These are phyloP conservation scores for Gari tellinella DNA, from an alignment of 2,888 invertebrate genomes.

Conservation along the genomic window DNA sequence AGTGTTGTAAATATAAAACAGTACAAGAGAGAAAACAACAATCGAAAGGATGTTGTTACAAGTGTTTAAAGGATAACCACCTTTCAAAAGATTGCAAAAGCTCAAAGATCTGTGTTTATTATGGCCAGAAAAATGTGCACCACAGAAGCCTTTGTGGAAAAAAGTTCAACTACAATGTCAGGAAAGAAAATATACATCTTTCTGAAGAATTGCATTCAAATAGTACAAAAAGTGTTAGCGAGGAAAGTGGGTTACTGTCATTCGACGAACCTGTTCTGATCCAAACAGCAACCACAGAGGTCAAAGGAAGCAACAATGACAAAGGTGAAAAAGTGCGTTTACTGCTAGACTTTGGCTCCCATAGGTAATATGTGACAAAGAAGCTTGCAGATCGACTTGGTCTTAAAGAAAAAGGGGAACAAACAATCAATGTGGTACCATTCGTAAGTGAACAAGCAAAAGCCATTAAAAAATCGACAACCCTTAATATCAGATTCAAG, in stretches of 20 bases:
- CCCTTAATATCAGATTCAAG: conserved; percentile 11
- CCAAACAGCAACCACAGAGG: conserved; percentile 22
- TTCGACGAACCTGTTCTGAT: conserved; percentile 16
- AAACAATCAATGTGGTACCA: conserved; percentile 21
- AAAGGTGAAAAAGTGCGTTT: conserved; percentile 3
- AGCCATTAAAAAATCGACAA: conserved; percentile 20
- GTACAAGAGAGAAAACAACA: conserved; percentile 18
- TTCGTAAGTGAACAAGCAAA: conserved; percentile 28
- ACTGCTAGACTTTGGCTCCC: conserved; percentile 28
- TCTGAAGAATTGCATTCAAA: background rate
- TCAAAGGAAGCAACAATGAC: background rate
- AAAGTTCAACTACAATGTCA: conserved; percentile 7
- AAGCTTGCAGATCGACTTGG: too few relatives aligned
- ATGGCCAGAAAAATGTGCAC: conserved; percentile 20
- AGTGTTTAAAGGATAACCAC: conserved; percentile 28
- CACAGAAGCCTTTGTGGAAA: conserved; percentile 37
- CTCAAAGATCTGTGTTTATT: conserved; percentile 23
- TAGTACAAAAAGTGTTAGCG: too few relatives aligned
- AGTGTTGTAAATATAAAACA: conserved; percentile 23
- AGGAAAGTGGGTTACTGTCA: too few relatives aligned
- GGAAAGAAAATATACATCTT: conserved; percentile 4
- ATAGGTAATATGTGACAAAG: too few relatives aligned
- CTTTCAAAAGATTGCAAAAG: conserved; percentile 23
- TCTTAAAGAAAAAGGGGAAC: conserved; percentile 9
- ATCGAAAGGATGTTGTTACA: conserved; percentile 21